Conservation (phyloP, 2,797 vertebrate genomes). For the Antrozous pallidus region DNA sequence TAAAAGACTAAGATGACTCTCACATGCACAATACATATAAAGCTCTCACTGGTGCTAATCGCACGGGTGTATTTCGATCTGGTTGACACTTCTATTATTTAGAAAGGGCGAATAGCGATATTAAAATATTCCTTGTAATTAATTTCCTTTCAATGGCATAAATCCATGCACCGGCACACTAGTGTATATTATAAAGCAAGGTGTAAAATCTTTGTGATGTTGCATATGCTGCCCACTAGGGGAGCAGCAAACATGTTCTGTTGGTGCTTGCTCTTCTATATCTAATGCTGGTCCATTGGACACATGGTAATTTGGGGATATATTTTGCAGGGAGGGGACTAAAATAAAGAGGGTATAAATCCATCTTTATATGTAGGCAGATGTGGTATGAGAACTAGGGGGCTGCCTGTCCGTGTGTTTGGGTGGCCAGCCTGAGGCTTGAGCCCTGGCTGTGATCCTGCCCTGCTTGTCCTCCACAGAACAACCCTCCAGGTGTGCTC, state of each 20-base stretch:
- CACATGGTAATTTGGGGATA: background rate
- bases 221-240: background rate
- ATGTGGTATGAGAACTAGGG: rapidly evolving
- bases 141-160: too few relatives aligned
- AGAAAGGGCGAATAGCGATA: too few relatives aligned
- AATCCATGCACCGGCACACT: too few relatives aligned
- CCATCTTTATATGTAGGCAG: background rate
- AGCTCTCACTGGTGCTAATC: too few relatives aligned
- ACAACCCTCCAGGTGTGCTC: conserved; percentile 95
- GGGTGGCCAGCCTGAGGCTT: background rate
- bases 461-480: conserved; percentile 80
- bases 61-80: too few relatives aligned
- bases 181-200: background rate
- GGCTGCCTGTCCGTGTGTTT: rapidly evolving
- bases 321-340: background rate
- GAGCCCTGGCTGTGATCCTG: background rate
- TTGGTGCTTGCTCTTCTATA: background rate
- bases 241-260: background rate
- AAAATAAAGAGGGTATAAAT: background rate
- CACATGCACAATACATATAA: too few relatives aligned
- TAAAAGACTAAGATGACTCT: too few relatives aligned
- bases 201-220: background rate
- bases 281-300: background rate
- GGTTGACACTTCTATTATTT: too few relatives aligned
- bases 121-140: too few relatives aligned